phyloP scores from a whole-genome alignment of 2,888 invertebrate species.

The Synergus gifuensis region DNA sequence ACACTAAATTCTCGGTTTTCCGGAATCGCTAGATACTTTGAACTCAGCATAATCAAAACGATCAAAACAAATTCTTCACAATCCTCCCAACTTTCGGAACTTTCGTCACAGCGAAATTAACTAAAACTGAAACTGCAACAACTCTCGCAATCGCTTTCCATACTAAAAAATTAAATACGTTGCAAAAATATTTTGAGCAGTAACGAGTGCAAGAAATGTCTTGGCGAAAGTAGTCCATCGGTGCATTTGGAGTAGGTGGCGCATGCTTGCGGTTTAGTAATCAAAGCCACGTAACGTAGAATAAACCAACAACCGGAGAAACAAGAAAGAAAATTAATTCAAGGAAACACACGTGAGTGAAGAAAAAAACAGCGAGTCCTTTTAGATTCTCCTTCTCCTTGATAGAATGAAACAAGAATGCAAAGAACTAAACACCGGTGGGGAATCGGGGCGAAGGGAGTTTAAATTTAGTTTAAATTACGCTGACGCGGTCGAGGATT shows the following conservation, averaged over 20 bases:
- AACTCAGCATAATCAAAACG: background rate
- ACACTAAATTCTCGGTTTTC: too few species aligned
- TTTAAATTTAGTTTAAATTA: slow-evolving; percentile 43
- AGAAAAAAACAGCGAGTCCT: background rate
- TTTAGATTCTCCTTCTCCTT: slow-evolving; percentile 15
- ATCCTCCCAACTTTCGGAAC: background rate
- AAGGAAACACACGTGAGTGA: background rate
- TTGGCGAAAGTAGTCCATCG: slow-evolving; percentile 33
- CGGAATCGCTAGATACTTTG: too few species aligned
- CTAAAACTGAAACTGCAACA: background rate
- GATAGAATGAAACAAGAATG: background rate
- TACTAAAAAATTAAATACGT: slow-evolving; percentile 18
- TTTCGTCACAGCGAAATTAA: background rate
- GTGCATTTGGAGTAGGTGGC: slow-evolving; percentile 31
- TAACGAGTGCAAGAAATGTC: slow-evolving; percentile 10
- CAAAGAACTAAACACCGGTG: background rate
- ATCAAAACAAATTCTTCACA: background rate
- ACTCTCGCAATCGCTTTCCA: slow-evolving; percentile 1
- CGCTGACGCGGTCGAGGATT: slow-evolving; percentile 36
- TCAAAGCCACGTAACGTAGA: background rate
- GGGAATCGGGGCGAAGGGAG: slow-evolving; percentile 20
- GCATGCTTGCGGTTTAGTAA: slow-evolving; percentile 14
- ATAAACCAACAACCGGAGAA: slow-evolving; percentile 16
- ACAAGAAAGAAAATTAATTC: slow-evolving; percentile 19
- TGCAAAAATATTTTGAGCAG: slow-evolving; percentile 30